Base-by-base conservation (phyloP, 2,888 invertebrate species). In the Opisthograptis luteolata region DNA sequence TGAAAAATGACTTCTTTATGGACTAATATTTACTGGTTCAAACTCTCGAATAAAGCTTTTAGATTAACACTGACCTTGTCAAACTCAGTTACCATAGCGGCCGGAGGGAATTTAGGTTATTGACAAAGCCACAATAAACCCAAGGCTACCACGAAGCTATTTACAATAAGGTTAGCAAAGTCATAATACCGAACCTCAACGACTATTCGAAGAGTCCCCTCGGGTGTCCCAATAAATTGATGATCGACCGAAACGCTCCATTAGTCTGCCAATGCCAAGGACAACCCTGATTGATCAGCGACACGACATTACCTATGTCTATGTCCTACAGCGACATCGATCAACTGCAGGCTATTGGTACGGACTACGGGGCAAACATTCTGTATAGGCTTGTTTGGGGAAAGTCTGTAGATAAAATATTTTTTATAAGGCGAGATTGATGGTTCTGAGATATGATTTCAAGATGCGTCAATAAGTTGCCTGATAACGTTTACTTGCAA, bases 191-290 rank as follows among this genome's bases (percentile, higher is more conserved):
- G 10, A 27, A 25, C 19, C 34, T 14, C 17, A 10, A 14, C 28
- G 20, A 36, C 48, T 35, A 51, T 56, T 55, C 51, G 39, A 53
- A 55, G 24, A 44, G 45, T 47, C 60, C 35, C 35, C 31, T 37
- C 52, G 46, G 12, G 42, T 39, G 43, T 34, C 44, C 46, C 55
- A 69, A 64, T 67, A 68, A 72, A 69, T 66, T 58, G 53, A 55
- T 65, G 59, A 68, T 69, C 63, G 69, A 61, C 68, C 55, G 62
- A 51, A 55, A 60, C 50, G 64, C 64, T 63, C 72, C 73, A 78
- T 81, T 76, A 79, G 73, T 72, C 73, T 75, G 74, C 65, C 78
- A 76, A 66, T 69, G 75, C 68, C 78, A 80, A 79, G 80, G 81
- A 65, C 78, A 65, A 52, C 54, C 52, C 65, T 80, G 80, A 81